Evolutionary conservation across 1,140 invertebrate genomes (phyloP).

Genomic region (Ostrea denselamellosa): DNA sequence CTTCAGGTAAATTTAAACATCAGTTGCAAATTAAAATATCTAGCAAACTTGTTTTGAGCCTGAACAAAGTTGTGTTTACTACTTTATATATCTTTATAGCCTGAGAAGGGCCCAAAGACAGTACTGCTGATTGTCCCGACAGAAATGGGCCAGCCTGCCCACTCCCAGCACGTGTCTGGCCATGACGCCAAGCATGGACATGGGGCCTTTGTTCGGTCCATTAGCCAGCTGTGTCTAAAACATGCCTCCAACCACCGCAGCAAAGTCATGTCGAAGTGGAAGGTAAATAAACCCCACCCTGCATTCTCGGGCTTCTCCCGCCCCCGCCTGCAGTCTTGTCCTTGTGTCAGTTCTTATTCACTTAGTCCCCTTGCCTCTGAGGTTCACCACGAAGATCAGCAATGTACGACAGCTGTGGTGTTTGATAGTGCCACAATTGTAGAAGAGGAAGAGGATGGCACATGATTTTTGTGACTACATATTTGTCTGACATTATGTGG

Average conservation of each 20-base stretch:
- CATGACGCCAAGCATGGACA: conserved; percentile 61
- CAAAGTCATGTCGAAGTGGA: conserved; percentile 64
- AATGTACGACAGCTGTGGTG: not conserved
- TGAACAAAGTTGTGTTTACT: not conserved
- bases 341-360: not conserved
- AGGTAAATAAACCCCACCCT: conserved; percentile 53
- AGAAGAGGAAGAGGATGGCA: not conserved
- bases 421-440: not conserved
- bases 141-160: conserved; percentile 58
- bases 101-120: conserved; percentile 59
- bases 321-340: not conserved
- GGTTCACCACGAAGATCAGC: not conserved
- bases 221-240: conserved; percentile 62
- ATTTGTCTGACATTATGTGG: not conserved
- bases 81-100: conserved; percentile 43
- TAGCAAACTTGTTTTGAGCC: not conserved
- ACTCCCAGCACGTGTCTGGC: conserved; percentile 49
- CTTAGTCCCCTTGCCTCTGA: not conserved
- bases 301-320: not conserved
- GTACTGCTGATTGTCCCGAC: conserved; percentile 65
- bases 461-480: not conserved
- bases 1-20: conserved; percentile 51
- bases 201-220: conserved; percentile 61
- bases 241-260: conserved; percentile 61
- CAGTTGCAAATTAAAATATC: not conserved